Evolutionary conservation across 2,797 vertebrate species (phyloP).

Genomic region (Pantherophis vulpinus): DNA sequence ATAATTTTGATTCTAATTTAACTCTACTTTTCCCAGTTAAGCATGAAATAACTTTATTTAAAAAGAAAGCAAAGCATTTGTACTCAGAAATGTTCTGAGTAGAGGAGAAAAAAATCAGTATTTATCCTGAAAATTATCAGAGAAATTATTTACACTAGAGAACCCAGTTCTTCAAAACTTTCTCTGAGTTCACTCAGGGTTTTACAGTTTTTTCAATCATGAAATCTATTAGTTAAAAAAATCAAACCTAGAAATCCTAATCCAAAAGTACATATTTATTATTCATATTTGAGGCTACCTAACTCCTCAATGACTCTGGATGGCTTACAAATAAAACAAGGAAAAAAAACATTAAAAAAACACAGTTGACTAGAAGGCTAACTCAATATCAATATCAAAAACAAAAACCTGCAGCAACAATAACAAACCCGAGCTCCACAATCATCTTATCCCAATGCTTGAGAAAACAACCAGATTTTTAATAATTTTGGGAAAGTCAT

Average conservation of each 20-base stretch:
- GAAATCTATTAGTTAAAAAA: background rate
- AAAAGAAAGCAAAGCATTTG: background rate
- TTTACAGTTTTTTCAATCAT: background rate
- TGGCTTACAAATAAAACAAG: background rate
- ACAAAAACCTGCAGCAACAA: background rate
- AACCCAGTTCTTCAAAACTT: background rate
- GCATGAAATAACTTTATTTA: background rate
- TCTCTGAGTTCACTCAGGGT: background rate
- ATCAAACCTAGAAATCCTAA: background rate
- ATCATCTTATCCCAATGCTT: background rate
- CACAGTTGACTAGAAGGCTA: background rate
- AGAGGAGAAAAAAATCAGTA: background rate
- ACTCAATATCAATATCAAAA: background rate
- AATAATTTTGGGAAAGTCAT: background rate
- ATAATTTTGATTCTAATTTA: background rate
- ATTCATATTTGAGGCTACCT: background rate
- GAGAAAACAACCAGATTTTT: background rate
- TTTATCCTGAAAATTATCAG: background rate
- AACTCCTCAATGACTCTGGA: background rate
- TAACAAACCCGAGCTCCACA: background rate
- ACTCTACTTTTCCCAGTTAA: background rate
- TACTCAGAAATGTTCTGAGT: background rate
- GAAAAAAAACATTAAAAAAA: background rate
- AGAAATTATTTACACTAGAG: background rate
- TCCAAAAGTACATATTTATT: background rate